Conservation (phyloP, 2,888 invertebrate species). For the Rhyacophila evoluta region DNA sequence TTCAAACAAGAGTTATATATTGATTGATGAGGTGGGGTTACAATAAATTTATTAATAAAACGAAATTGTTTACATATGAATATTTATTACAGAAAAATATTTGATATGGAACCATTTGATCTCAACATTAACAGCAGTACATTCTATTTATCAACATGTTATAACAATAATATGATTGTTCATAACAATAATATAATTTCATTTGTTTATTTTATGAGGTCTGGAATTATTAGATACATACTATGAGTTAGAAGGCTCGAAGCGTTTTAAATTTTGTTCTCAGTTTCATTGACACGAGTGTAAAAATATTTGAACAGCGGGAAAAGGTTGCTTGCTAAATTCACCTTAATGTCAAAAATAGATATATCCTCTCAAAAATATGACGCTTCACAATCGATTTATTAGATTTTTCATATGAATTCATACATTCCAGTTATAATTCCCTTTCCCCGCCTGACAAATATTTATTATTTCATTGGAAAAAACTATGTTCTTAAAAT, state of each 20-base stretch:
- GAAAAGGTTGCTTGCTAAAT: not conserved
- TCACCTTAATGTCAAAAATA: not conserved
- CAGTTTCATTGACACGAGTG: not conserved
- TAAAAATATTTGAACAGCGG: not conserved
- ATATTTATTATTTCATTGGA: constrained; percentile 23
- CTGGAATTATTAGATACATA: constrained; percentile 28
- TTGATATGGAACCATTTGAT: constrained; percentile 54
- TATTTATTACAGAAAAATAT: constrained; percentile 55
- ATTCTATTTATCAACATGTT: constrained; percentile 50
- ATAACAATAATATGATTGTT: constrained; percentile 50
- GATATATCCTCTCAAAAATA: not conserved
- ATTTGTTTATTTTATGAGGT: constrained; percentile 15
- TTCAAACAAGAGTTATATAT: no score
- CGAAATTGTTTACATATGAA: constrained; percentile 35
- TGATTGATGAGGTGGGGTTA: no score
- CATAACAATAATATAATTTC: constrained; percentile 33
- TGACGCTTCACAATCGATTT: not conserved
- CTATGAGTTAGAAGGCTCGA: constrained; percentile 28
- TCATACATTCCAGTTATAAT: not conserved
- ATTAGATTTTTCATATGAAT: not conserved
- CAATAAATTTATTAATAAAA: no score
- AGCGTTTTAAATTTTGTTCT: constrained; percentile 28
- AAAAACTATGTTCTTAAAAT: constrained; percentile 18
- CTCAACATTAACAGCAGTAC: constrained; percentile 45
- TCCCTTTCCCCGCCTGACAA: constrained; percentile 8